Percentiles rank a stretch among this genome's conserved stretches.
Conservation (phyloP, 1,140 invertebrate genomes). For the Lepidurus arcticus region DNA sequence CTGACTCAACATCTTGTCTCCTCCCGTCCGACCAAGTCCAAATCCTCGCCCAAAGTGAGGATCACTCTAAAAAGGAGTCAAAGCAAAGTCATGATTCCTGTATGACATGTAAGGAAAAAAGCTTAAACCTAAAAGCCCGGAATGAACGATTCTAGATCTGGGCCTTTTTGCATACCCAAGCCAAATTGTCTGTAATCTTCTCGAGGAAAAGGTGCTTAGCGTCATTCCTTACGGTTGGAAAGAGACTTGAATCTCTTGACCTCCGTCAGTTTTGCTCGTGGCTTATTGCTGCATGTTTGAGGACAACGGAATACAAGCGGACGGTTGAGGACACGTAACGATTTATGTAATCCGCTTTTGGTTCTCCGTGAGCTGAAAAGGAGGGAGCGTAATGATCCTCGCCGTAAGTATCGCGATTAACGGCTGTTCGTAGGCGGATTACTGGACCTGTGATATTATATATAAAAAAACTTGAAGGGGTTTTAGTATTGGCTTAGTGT, state of each 20-base stretch:
- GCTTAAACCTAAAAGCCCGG: background rate
- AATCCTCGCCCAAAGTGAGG: constrained; percentile 6
- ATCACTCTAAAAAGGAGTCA: background rate
- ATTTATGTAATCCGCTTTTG: constrained; percentile 12
- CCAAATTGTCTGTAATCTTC: background rate
- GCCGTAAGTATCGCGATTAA: background rate
- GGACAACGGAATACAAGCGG: no score
- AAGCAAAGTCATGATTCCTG: background rate
- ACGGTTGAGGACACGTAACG: background rate
- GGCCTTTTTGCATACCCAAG: background rate
- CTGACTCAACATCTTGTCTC: background rate
- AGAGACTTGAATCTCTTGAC: background rate
- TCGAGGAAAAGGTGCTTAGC: background rate
- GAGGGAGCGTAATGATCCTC: background rate
- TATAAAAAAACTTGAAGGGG: background rate
- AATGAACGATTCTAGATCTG: background rate
- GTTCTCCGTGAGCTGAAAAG: background rate
- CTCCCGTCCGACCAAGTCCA: background rate
- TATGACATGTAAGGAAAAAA: background rate
- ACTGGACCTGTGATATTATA: background rate
- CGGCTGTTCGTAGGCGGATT: background rate
- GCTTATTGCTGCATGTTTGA: no score
- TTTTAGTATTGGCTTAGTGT: background rate
- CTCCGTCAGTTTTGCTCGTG: no score
- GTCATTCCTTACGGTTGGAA: background rate